A percentile compares a stretch with the other conserved stretches of the same genome.
These are phyloP conservation scores for Ceramica pisi DNA, from an alignment of 2,888 invertebrate genomes.

Conservation along the genomic window DNA sequence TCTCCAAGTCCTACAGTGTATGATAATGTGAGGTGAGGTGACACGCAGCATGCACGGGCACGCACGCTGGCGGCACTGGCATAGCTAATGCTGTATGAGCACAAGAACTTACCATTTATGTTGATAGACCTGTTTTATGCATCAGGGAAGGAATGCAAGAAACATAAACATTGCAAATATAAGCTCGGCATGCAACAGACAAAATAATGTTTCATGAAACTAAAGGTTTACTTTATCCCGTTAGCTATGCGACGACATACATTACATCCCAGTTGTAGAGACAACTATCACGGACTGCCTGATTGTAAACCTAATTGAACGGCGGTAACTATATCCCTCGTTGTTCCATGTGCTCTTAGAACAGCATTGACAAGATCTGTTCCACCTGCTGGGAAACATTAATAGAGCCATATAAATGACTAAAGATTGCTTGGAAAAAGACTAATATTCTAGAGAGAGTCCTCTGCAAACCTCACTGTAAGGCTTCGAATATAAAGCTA, in stretches of 20 bases:
- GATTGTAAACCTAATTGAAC: background rate
- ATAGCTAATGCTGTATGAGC: slow-evolving; percentile 12
- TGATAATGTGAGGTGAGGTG: slow-evolving; percentile 13
- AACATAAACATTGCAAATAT: slow-evolving; percentile 20
- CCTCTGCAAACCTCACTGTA: background rate
- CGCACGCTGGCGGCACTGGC: slow-evolving; percentile 17
- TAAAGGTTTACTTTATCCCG: background rate
- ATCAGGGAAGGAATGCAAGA: background rate
- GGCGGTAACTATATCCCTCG: too few relatives aligned
- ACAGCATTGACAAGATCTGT: background rate
- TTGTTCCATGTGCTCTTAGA: background rate
- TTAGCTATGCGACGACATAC: background rate
- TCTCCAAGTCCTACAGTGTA: slow-evolving; percentile 28
- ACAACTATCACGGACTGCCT: too few relatives aligned
- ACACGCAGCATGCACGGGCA: slow-evolving; percentile 23
- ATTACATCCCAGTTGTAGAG: background rate
- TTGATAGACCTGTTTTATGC: slow-evolving; percentile 11
- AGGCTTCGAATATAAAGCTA: background rate
- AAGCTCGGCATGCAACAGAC: background rate
- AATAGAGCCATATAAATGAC: background rate
- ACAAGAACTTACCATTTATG: slow-evolving; percentile 4
- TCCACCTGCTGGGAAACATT: background rate
- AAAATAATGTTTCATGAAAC: background rate
- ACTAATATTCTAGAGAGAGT: background rate
- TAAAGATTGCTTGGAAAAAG: background rate